These are phyloP conservation scores for Brachionus paranguensis DNA, from an alignment of 1,140 invertebrate species.

Conservation along the genomic window DNA sequence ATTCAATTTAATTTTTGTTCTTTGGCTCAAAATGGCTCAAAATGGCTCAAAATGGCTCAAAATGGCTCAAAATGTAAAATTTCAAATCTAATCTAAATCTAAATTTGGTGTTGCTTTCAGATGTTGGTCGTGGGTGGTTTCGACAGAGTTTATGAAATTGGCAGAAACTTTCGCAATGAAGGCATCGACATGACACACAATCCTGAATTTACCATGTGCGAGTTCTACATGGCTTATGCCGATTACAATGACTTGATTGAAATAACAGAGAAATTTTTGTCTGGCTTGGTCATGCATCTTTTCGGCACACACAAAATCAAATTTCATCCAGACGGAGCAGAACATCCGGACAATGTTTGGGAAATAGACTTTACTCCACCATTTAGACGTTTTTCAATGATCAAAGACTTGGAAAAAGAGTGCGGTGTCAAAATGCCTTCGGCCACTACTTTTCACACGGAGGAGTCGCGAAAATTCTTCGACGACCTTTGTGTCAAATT, in stretches of 20 bases:
- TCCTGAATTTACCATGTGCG: slow-evolving; percentile 97
- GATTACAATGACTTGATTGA: slow-evolving; percentile 93
- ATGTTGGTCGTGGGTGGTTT: slow-evolving; percentile 95
- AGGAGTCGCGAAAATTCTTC: slow-evolving; percentile 66
- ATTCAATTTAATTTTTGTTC: too few species aligned
- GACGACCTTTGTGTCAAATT: slow-evolving; percentile 77
- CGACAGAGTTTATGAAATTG: slow-evolving; percentile 95
- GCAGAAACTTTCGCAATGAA: slow-evolving; percentile 93
- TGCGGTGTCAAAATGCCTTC: slow-evolving; percentile 77
- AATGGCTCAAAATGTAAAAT: not conserved
- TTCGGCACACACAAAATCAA: slow-evolving; percentile 68
- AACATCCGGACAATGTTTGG: slow-evolving; percentile 61
- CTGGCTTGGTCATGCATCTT: slow-evolving; percentile 68
- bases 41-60: slow-evolving; percentile 53
- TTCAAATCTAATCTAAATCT: not conserved
- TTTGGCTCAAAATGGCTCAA: too few species aligned
- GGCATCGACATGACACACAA: slow-evolving; percentile 98
- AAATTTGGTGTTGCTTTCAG: not conserved
- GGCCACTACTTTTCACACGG: slow-evolving; percentile 58
- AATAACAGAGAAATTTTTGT: slow-evolving; percentile 83
- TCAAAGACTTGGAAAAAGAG: slow-evolving; percentile 76
- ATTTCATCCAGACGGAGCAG: slow-evolving; percentile 87
- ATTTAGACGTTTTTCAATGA: slow-evolving; percentile 81
- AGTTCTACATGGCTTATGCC: slow-evolving; percentile 99
- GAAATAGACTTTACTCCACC: slow-evolving; percentile 97